Base-by-base conservation (phyloP, 2,797 vertebrate species). In the Prunella strophiata region DNA sequence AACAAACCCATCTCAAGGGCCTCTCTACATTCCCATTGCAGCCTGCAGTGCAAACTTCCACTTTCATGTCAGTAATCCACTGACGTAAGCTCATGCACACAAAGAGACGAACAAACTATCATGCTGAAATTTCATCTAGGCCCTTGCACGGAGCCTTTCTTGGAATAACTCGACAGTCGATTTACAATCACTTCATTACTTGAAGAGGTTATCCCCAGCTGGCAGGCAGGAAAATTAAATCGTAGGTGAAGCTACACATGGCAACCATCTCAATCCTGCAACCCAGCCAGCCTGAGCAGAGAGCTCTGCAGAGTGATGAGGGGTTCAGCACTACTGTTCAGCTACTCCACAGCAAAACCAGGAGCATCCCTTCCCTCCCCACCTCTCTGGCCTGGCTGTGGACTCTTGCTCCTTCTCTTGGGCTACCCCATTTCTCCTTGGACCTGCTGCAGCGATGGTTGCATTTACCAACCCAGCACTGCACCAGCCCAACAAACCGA, bases 1-100 rank as follows among this genome's bases (percentile, higher is more conserved):
- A 88, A 85, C 68, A 93, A 93, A 81, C 13, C 6, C 48, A 50
- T 25, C 55, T 86, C 47, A 52, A 91, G 76, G 26, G 66, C 73
- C 63, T 68, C 57, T 89, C 45, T 38, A 51, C 65, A 61, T 51
- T 63, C 62, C 63, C 72, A 27, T 0, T 52, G 83, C 75, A 82
- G 45, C 25, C 75, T 75, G 65, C 57, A 71, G 21, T 7, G 27
- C 50, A 40, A 54, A 61, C 43, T 66, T 82, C 22, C 62, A 51
- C 71, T 55, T 87, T 54, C 67, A 71, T 21, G 38, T 74, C 45
- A 48, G 50, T 30, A 25, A 50, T 72, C 25, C 4, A 6, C 43
- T n/a, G 54, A 74, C 0, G 0, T 58, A 72, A 89, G 3, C 21
- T 78, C 68, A 54, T 16, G 36, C 30, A 75, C 16, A 13, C 34